Percentiles rank a stretch among this genome's conserved stretches.
Conservation (phyloP, 2,888 invertebrate species). For the Himalopsyche kuldschensis region DNA sequence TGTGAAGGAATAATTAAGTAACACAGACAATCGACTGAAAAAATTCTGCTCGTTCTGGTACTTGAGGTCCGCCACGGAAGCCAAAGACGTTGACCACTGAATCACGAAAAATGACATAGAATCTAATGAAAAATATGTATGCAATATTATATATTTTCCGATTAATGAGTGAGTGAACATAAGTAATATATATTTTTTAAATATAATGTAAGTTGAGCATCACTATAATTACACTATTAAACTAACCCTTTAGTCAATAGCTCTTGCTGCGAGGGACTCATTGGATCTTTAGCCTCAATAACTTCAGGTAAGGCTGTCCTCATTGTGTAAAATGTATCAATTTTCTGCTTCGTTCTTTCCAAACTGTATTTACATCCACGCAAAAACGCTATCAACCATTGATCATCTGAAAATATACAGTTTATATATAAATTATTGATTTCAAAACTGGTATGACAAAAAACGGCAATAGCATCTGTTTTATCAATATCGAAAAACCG, state of each 20-base stretch:
- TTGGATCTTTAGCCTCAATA: slow-evolving; percentile 49
- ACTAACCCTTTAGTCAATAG: slow-evolving; percentile 50
- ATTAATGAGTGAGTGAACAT: no score
- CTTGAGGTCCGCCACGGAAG: no score
- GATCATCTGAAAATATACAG: slow-evolving; percentile 55
- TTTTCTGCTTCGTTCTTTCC: slow-evolving; percentile 63
- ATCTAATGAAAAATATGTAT: no score
- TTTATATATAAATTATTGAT: background rate
- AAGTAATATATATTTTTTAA: no score
- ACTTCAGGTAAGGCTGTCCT: slow-evolving; percentile 58
- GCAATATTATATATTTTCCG: no score
- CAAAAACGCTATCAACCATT: slow-evolving; percentile 64
- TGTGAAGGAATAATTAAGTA: no score
- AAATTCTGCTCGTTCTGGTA: no score
- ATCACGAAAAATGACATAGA: no score
- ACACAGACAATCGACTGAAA: no score
- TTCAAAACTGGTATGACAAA: background rate
- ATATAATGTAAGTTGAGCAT: no score
- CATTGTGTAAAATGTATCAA: slow-evolving; percentile 63
- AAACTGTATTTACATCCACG: slow-evolving; percentile 68
- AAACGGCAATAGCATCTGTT: background rate
- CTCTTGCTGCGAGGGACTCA: slow-evolving; percentile 42
- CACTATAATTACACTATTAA: slow-evolving; percentile 26
- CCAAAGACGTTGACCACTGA: no score
- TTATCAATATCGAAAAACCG: no score